Conservation (phyloP, 2,797 vertebrate genomes). For the Sarcoramphus papa region DNA sequence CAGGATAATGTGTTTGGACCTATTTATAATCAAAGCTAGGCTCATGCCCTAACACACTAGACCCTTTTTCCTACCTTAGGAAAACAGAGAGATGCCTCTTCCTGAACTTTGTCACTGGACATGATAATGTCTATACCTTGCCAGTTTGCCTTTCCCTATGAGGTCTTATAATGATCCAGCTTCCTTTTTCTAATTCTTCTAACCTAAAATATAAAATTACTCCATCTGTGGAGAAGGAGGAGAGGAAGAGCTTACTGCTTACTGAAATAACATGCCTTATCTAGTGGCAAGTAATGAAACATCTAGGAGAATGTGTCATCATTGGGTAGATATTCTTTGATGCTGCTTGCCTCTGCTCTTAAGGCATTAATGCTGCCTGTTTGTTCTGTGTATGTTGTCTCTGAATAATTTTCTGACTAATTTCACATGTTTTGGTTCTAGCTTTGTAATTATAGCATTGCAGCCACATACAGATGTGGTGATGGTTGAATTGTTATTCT, state of each 20-base stretch:
- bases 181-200: neutral
- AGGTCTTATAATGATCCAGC: neutral
- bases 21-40: neutral
- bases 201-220: neutral
- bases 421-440: neutral
- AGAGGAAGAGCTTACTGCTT: neutral
- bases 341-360: neutral
- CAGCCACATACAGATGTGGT: neutral
- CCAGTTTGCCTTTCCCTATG: neutral
- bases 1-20: neutral
- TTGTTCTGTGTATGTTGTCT: neutral
- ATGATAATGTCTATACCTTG: neutral
- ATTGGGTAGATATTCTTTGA: neutral
- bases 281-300: neutral
- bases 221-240: neutral
- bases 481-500: neutral
- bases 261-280: neutral
- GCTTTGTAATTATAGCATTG: neutral
- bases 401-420: neutral
- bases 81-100: neutral
- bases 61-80: neutral
- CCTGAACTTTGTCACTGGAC: neutral
- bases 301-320: neutral
- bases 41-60: neutral
- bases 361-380: neutral